Evolutionary conservation across 2,888 invertebrate genomes (phyloP).

Genomic region (Andrena praecox): DNA sequence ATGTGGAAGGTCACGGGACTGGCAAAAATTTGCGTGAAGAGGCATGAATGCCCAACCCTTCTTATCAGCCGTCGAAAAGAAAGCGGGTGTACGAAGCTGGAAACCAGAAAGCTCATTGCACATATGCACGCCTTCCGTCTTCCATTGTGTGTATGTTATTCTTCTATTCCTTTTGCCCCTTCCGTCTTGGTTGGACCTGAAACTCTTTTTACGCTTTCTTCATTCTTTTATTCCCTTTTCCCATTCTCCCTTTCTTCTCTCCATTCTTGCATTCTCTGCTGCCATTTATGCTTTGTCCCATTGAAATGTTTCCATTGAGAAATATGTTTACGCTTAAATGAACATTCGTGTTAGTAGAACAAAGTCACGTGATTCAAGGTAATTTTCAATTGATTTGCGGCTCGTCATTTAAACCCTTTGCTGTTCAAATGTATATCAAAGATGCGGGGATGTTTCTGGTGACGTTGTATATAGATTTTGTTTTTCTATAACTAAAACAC

Average conservation of each 20-base stretch:
- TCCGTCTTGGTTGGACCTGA: constrained; percentile 10
- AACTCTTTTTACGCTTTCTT: constrained; percentile 3
- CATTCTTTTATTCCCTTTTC: background rate
- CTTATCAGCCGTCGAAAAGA: constrained; percentile 70
- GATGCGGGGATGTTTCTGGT: no score
- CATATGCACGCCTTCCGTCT: constrained; percentile 24
- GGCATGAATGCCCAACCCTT: constrained; percentile 75
- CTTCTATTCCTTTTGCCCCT: constrained; percentile 15
- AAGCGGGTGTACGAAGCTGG: constrained; percentile 69
- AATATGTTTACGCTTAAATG: background rate
- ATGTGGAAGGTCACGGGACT: constrained; percentile 6
- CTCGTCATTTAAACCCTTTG: no score
- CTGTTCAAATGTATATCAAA: no score
- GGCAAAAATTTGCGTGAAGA: constrained; percentile 44
- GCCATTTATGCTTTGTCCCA: background rate
- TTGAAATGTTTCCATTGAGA: background rate
- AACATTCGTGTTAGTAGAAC: background rate
- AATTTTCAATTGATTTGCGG: no score
- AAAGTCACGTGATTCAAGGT: background rate
- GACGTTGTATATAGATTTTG: no score
- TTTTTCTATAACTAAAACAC: no score
- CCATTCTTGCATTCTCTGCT: background rate
- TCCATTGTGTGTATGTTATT: constrained; percentile 22
- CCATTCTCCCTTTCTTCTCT: background rate
- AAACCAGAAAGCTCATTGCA: constrained; percentile 61